These are phyloP conservation scores for Vannuccia rotundouncinata DNA, from an alignment of 2,888 invertebrate species.

Conservation along the genomic window DNA sequence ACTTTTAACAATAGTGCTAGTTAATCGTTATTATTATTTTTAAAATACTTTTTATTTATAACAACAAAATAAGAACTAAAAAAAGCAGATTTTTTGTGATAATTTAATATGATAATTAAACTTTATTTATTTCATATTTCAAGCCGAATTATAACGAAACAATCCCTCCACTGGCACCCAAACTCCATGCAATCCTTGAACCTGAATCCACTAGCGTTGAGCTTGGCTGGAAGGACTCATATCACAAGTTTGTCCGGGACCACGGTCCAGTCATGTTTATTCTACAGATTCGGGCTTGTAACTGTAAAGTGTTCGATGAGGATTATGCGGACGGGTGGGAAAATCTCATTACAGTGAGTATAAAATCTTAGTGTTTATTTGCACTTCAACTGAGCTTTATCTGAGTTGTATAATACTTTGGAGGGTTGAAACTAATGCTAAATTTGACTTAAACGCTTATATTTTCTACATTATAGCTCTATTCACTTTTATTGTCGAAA, in stretches of 20 bases:
- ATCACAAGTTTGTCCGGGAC: background rate
- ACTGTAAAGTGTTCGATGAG: conserved; percentile 30
- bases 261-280: conserved; percentile 18
- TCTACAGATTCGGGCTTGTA: conserved; percentile 32
- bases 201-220: conserved; percentile 2
- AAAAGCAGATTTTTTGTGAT: background rate
- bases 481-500: no score
- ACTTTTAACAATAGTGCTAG: background rate
- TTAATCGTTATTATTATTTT: background rate
- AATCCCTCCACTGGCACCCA: conserved; percentile 11
- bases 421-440: no score
- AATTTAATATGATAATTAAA: background rate
- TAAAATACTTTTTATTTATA: background rate
- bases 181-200: background rate
- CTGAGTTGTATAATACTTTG: no score
- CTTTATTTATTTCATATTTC: conserved; percentile 10
- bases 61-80: background rate
- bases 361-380: background rate
- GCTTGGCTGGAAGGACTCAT: conserved; percentile 13
- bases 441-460: no score
- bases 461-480: no score
- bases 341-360: conserved; percentile 25
- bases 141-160: conserved; percentile 19
- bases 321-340: conserved; percentile 22
- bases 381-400: no score